These are phyloP conservation scores for Astreopora myriophthalma DNA, from an alignment of 64 coral and sea anemone species.

Conservation along the genomic window DNA sequence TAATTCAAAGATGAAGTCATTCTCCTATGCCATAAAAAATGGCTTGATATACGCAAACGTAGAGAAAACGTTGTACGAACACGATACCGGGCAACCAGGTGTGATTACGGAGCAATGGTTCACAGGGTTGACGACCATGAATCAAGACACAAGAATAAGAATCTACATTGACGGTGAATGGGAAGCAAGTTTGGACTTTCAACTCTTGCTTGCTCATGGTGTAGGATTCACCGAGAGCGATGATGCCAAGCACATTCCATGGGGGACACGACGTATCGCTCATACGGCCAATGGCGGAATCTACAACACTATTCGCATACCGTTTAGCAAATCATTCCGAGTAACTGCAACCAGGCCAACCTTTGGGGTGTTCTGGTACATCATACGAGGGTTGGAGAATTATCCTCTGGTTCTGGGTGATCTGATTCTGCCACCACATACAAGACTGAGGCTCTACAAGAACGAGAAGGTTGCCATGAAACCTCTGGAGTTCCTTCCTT, in stretches of 20 bases:
- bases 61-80: conserved; percentile 19
- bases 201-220: conserved; percentile 13
- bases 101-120: conserved; percentile 57
- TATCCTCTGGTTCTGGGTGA: conserved; percentile 16
- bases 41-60: not conserved
- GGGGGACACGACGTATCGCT: conserved; percentile 12
- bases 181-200: conserved; percentile 29
- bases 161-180: conserved; percentile 35
- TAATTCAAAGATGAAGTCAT: not conserved
- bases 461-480: not conserved
- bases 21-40: conserved; percentile 15
- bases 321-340: conserved; percentile 47
- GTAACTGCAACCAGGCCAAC: conserved; percentile 15
- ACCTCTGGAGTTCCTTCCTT: conserved; percentile 28
- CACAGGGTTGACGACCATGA: not conserved
- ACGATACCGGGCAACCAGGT: conserved; percentile 2
- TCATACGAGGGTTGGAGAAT: conserved; percentile 36
- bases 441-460: conserved; percentile 34
- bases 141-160: conserved; percentile 42
- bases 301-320: conserved; percentile 59
- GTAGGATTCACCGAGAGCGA: not conserved
- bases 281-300: conserved; percentile 49
- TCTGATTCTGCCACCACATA: not conserved
- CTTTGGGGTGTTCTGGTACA: not conserved
- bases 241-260: not conserved